Evolutionary conservation across 2,113 vertebrate genomes (phyloP).

Genomic region (Gasterosteus nipponicus): DNA sequence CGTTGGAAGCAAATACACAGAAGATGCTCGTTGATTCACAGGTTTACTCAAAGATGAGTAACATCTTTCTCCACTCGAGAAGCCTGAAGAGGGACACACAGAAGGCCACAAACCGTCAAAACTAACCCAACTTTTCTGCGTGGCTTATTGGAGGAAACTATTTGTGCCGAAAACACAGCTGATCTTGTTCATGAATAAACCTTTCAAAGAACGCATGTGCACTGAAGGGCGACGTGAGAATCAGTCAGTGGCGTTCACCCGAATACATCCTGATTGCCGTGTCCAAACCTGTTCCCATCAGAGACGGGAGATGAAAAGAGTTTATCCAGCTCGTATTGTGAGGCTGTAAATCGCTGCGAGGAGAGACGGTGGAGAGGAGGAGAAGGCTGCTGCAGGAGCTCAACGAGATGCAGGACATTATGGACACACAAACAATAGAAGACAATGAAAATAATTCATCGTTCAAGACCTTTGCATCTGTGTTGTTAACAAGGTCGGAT

Average conservation of each 20-base stretch:
- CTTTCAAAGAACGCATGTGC: conserved; percentile 55
- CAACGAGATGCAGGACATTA: background rate
- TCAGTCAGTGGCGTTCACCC: conserved; percentile 72
- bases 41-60: conserved; percentile 23
- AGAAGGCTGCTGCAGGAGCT: background rate
- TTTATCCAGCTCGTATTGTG: conserved; percentile 69
- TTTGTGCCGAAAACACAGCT: conserved; percentile 40
- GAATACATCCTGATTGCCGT: conserved; percentile 76
- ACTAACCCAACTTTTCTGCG: conserved; percentile 29
- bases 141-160: conserved; percentile 48
- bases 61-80: conserved; percentile 27
- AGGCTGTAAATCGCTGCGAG: conserved; percentile 64
- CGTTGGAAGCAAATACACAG: background rate
- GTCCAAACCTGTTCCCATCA: conserved; percentile 76
- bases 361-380: conserved; percentile 13
- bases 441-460: background rate
- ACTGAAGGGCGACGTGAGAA: conserved; percentile 71
- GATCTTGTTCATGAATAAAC: conserved; percentile 60
- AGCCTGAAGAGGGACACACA: conserved; percentile 10
- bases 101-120: conserved; percentile 13
- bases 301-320: conserved; percentile 75
- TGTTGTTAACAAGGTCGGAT: background rate
- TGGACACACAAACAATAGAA: too few relatives aligned
- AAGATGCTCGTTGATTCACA: background rate
- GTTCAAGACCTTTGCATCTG: background rate